Evolutionary conservation across 2,113 vertebrate genomes (phyloP).

Genomic region (Gadus macrocephalus): DNA sequence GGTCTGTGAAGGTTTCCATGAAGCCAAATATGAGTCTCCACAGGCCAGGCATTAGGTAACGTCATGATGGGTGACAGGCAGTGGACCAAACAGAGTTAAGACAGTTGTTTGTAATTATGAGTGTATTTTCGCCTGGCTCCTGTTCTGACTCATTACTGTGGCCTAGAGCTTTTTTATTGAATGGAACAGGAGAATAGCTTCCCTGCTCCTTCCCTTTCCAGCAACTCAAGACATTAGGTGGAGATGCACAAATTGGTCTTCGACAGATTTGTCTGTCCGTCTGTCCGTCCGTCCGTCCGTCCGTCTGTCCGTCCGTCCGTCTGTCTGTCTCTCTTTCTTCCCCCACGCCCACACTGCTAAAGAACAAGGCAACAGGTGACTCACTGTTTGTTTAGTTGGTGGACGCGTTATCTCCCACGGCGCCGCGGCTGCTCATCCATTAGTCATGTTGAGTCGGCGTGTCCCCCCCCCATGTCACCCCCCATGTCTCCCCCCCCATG

Average conservation of each 20-base stretch:
- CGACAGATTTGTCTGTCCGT: too few relatives aligned
- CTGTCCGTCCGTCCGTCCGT: too few relatives aligned
- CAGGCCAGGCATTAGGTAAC: too few relatives aligned
- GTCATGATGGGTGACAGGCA: too few relatives aligned
- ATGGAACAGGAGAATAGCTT: slow-evolving; percentile 48
- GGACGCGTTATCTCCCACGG: slow-evolving; percentile 51
- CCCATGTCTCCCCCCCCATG: too few relatives aligned
- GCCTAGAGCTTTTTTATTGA: slow-evolving; percentile 38
- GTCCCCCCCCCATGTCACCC: slow-evolving; percentile 35
- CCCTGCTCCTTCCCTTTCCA: slow-evolving; percentile 16
- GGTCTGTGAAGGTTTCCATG: too few relatives aligned
- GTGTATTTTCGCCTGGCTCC: slow-evolving; percentile 35
- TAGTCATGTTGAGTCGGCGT: slow-evolving; percentile 62
- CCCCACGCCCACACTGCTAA: slow-evolving; percentile 10
- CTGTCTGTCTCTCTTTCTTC: background rate
- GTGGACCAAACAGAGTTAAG: slow-evolving; percentile 2
- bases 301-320: too few relatives aligned
- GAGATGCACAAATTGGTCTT: background rate
- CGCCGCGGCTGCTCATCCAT: slow-evolving; percentile 55
- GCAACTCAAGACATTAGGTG: background rate
- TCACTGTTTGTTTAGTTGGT: slow-evolving; percentile 56
- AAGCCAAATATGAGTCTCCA: too few relatives aligned
- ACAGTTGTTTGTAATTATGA: slow-evolving; percentile 38
- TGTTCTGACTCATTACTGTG: slow-evolving; percentile 42
- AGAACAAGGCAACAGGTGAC: slow-evolving; percentile 42